phyloP scores from a whole-genome alignment of 2,888 invertebrate species.

The Oxyteleia sp. region DNA sequence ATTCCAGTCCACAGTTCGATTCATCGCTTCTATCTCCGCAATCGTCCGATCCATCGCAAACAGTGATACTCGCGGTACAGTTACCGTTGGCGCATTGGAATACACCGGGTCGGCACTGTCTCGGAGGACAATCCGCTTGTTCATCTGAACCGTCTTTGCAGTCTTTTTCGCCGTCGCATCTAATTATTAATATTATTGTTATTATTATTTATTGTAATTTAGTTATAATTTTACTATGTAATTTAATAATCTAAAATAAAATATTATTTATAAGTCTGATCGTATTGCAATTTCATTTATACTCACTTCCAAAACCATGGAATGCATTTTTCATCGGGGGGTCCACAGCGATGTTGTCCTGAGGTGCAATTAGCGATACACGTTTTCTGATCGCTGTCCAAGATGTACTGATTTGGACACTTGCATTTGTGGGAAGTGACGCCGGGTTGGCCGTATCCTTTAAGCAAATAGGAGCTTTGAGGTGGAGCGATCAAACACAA shows the following conservation, averaged over 20 bases:
- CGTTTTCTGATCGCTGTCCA: conserved; percentile 93
- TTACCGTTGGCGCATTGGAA: conserved; percentile 98
- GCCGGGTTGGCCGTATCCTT: conserved; percentile 94
- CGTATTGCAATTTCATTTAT: background rate
- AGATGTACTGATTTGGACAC: conserved; percentile 97
- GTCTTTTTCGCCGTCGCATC: conserved; percentile 96
- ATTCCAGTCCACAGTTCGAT: conserved; percentile 94
- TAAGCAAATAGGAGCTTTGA: conserved; percentile 92
- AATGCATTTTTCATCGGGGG: conserved; percentile 91
- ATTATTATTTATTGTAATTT: too few relatives aligned
- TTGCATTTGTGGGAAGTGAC: conserved; percentile 94
- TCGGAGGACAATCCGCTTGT: conserved; percentile 93
- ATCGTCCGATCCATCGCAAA: conserved; percentile 97
- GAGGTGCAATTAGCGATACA: conserved; percentile 98
- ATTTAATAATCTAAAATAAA: too few relatives aligned
- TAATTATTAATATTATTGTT: too few relatives aligned
- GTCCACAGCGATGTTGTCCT: conserved; percentile 94
- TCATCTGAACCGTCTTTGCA: conserved; percentile 98
- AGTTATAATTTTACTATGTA: too few relatives aligned
- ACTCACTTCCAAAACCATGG: conserved; percentile 94
- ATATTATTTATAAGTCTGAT: background rate
- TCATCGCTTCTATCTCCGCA: conserved; percentile 97
- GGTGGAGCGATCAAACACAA: conserved; percentile 97
- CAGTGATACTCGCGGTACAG: conserved; percentile 96
- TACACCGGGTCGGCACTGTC: conserved; percentile 95